Evolutionary conservation across 2,113 vertebrate genomes (phyloP).

Genomic region (Andinoacara biseriatus): DNA sequence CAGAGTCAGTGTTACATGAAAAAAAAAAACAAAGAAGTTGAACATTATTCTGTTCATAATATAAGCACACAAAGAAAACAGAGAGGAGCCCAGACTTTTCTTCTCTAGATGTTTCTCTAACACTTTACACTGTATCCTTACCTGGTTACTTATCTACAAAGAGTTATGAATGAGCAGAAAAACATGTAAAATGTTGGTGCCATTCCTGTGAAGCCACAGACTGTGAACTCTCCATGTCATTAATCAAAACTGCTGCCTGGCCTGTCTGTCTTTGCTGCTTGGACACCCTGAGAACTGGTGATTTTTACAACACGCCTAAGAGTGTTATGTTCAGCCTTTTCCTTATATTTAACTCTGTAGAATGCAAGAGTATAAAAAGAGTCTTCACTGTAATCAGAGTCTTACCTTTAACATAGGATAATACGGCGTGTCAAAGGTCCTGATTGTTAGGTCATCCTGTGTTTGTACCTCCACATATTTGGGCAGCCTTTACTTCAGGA

Average conservation of each 20-base stretch:
- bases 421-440: slow-evolving; percentile 28
- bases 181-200: not conserved
- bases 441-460: not conserved
- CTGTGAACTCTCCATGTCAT: not conserved
- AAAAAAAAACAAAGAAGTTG: not conserved
- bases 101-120: not conserved
- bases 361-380: not conserved
- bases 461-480: slow-evolving; percentile 53
- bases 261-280: not conserved
- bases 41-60: not conserved
- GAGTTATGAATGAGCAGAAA: not conserved
- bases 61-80: not conserved
- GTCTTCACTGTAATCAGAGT: not conserved
- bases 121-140: not conserved
- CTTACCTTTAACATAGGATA: slow-evolving; percentile 47
- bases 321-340: not conserved
- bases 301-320: not conserved
- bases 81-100: not conserved
- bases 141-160: slow-evolving; percentile 26
- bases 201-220: not conserved
- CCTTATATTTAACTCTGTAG: not conserved
- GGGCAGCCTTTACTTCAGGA: slow-evolving; percentile 55
- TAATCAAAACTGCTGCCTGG: slow-evolving; percentile 1
- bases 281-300: not conserved
- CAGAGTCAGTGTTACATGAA: not conserved